These are phyloP conservation scores for Vannuccia rotundouncinata DNA, from an alignment of 2,888 invertebrate genomes.

Conservation along the genomic window DNA sequence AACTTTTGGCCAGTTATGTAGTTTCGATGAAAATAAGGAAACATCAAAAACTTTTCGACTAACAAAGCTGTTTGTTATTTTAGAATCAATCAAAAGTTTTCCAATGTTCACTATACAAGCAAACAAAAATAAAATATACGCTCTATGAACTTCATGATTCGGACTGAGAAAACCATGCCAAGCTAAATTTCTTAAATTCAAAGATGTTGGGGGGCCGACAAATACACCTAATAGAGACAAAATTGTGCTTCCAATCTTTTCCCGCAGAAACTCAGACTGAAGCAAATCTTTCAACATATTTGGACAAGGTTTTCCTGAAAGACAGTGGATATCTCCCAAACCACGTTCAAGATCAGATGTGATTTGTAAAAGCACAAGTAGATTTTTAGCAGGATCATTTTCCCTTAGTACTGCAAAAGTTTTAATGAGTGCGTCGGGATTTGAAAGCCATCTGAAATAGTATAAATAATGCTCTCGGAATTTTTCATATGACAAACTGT, in stretches of 20 bases:
- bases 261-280: neutral
- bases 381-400: neutral
- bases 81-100: neutral
- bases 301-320: neutral
- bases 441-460: neutral
- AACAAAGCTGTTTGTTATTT: neutral
- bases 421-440: neutral
- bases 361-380: neutral
- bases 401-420: neutral
- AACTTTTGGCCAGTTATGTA: neutral
- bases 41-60: neutral
- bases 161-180: neutral
- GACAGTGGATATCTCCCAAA: neutral
- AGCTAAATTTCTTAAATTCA: neutral
- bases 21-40: neutral
- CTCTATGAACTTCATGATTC: neutral
- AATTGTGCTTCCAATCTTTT: neutral
- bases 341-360: neutral
- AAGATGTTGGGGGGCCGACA: neutral
- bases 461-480: neutral
- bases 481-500: neutral
- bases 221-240: neutral
- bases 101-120: neutral
- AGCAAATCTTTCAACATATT: slow-evolving; percentile 14
- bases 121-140: neutral